Conservation (phyloP, 2,113 vertebrate genomes). For the Erythrocebus patas region DNA sequence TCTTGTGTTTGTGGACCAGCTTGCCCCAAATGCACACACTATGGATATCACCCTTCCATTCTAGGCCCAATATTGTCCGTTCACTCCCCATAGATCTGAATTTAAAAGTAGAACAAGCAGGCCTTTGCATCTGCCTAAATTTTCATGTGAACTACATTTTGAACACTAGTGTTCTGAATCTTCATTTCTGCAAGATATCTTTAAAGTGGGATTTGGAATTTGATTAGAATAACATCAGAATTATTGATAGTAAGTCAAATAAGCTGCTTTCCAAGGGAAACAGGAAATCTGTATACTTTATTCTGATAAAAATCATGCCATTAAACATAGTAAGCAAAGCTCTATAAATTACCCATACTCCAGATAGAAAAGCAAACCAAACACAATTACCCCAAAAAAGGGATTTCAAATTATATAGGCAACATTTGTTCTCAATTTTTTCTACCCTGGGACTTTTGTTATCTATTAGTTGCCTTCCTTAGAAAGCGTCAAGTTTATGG, state of each 20-base stretch:
- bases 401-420: neutral
- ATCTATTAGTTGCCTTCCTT: neutral
- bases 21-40: neutral
- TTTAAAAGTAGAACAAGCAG: neutral
- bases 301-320: neutral
- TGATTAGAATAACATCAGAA: slow-evolving; percentile 1
- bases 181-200: neutral
- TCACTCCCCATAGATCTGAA: neutral
- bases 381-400: neutral
- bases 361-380: neutral
- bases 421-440: neutral
- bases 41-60: neutral
- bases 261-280: slow-evolving; percentile 34
- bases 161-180: neutral
- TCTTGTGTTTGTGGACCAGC: neutral
- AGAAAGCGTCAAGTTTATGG: neutral
- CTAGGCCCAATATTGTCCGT: neutral
- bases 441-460: neutral
- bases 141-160: slow-evolving; percentile 11
- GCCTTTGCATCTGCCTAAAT: neutral
- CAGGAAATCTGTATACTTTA: neutral
- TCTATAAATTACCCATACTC: neutral
- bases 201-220: neutral
- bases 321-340: neutral
- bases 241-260: slow-evolving; percentile 28